These are phyloP conservation scores for Drosophila virilis DNA, from an alignment of 1,140 invertebrate species.

Conservation along the genomic window DNA sequence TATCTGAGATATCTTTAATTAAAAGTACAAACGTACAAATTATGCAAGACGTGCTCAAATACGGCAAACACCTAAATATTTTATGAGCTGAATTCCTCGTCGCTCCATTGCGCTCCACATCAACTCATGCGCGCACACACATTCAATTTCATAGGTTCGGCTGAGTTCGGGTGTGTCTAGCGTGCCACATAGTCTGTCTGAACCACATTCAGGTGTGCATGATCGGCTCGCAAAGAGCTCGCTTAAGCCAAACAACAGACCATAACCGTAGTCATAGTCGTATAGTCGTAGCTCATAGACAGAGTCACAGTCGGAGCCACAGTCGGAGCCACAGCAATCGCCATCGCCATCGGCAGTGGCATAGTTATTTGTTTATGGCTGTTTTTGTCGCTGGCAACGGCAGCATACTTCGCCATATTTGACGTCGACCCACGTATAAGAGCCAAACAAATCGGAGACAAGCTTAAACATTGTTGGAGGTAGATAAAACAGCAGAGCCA, in stretches of 20 bases:
- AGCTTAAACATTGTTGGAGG: constrained; percentile 57
- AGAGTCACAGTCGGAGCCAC: neutral
- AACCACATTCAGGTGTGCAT: constrained; percentile 44
- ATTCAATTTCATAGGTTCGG: constrained; percentile 7
- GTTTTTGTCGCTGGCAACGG: constrained; percentile 31
- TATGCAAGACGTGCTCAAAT: constrained; percentile 79
- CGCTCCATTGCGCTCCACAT: constrained; percentile 22
- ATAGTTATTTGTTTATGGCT: constrained; percentile 50
- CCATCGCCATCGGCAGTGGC: constrained; percentile 45
- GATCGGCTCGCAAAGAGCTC: constrained; percentile 53
- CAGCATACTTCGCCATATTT: constrained; percentile 37
- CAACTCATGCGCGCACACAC: constrained; percentile 23
- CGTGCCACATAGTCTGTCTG: constrained; percentile 26
- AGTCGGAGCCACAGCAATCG: constrained; percentile 25
- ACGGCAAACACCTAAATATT: constrained; percentile 81
- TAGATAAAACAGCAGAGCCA: neutral
- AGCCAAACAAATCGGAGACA: constrained; percentile 76
- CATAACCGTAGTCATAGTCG: neutral
- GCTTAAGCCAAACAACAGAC: constrained; percentile 32
- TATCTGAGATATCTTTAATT: constrained; percentile 75
- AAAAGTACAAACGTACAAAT: constrained; percentile 78
- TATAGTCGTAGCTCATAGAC: constrained; percentile 10
- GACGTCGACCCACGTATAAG: constrained; percentile 66
- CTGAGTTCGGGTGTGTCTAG: constrained; percentile 31
- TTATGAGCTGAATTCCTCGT: constrained; percentile 66